Base-by-base conservation (phyloP, 2,888 invertebrate species). In the Melikaiella ostensackeni region DNA sequence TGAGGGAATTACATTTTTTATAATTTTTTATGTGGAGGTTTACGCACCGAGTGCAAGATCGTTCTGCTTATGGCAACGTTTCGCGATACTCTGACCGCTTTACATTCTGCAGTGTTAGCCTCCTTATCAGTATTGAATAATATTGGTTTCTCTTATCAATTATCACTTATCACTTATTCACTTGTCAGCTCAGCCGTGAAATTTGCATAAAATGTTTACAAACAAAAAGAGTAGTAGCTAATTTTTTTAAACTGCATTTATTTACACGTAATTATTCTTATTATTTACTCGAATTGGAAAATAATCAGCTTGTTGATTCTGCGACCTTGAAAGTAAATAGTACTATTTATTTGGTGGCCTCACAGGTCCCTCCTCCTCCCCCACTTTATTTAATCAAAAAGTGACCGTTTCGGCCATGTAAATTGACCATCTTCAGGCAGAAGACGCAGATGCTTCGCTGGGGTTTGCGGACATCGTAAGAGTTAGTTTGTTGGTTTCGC, bases 91-190 rank as follows among this genome's bases (percentile, higher is more conserved):
- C 30, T 46, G 66, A 66, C 27, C 2, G 27, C 9, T 27, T 46
- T 5, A 46, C 46, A 13, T 27, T 64, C 8, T 4, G 21, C 24
- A 42, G 21, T 21, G 13, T 13, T 35, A 16, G 21, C 21, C 46
- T 11, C 74, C 75, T 85, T 85, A 84, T 84, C 85, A 64, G 59
- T 64, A 80, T 80, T 76, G 77, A 64, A 83, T 79, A 85, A 84
- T 85, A 84, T 85, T 84, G 84, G 13, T 35, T 24, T 27, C 38
- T 64, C 42, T 64, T 64, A 64, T 64, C 64, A 64, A 24, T 38
- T 27, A 6, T 0, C 42, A 42, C 42, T 42, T 59, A 4, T 59
- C 6, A 59, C 59, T 4, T 55, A 21, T 11, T 1, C 35, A 38
- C 7, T 63, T 35, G 21, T 7, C 38, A 21, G 1, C 9, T 9